Evolutionary conservation across 2,888 invertebrate genomes (phyloP).

Genomic region (Agrotis puta): DNA sequence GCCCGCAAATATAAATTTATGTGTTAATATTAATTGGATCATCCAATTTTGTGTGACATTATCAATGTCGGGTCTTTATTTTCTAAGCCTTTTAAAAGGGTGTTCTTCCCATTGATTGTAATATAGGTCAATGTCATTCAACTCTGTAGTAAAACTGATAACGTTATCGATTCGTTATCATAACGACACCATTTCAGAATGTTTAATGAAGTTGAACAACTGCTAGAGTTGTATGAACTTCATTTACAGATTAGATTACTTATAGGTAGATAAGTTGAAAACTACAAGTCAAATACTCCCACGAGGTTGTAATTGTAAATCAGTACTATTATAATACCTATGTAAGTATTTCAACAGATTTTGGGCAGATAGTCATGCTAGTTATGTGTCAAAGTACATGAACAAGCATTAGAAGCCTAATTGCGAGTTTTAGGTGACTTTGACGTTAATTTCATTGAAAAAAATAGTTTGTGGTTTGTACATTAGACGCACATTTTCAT

Average conservation of each 20-base stretch:
- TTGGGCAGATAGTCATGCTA: no score
- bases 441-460: no score
- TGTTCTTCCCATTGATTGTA: neutral
- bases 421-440: no score
- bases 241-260: neutral
- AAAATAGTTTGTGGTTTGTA: no score
- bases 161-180: constrained; percentile 25
- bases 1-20: no score
- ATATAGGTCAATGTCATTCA: constrained; percentile 25
- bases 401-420: no score
- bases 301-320: neutral
- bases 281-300: neutral
- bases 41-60: no score
- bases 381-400: no score
- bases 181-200: constrained; percentile 2
- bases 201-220: neutral
- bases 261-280: neutral
- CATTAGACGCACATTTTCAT: no score
- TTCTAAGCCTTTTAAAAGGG: neutral
- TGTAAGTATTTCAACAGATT: neutral
- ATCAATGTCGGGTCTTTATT: neutral
- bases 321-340: neutral
- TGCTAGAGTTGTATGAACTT: neutral
- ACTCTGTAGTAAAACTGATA: constrained; percentile 9
- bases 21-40: no score